A percentile compares a stretch with the other conserved stretches of the same genome.
phyloP scores from a whole-genome alignment of 2,888 invertebrate genomes.

The Phanerotoma sp. region DNA sequence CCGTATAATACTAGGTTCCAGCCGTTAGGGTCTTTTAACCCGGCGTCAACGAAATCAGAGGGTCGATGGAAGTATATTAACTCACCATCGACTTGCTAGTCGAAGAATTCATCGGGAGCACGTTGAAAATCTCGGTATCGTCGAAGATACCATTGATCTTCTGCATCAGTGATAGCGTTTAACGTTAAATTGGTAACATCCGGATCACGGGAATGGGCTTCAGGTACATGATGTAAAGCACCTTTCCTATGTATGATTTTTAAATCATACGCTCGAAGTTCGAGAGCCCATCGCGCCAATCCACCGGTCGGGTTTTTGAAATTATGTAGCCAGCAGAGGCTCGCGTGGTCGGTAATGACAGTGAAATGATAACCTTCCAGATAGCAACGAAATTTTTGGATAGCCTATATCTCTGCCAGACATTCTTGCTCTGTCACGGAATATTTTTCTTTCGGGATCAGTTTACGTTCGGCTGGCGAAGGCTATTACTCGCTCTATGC shows the following conservation, averaged over 20 bases:
- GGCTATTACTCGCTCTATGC: too few species aligned
- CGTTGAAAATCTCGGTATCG: background rate
- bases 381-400: conserved; percentile 33
- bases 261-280: conserved; percentile 23
- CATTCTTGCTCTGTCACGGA: too few species aligned
- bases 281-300: conserved; percentile 31
- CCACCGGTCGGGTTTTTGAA: conserved; percentile 31
- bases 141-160: conserved; percentile 14
- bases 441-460: too few species aligned
- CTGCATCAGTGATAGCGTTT: background rate
- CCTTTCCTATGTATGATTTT: conserved; percentile 1
- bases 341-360: conserved; percentile 36
- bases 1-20: conserved; percentile 31
- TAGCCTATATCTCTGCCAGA: conserved; percentile 32
- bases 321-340: conserved; percentile 33
- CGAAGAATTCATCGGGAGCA: background rate
- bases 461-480: too few species aligned
- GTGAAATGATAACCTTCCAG: conserved; percentile 35
- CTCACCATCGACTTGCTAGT: conserved; percentile 24
- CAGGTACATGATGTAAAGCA: conserved; percentile 11
- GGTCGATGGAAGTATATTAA: conserved; percentile 18
- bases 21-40: conserved; percentile 14
- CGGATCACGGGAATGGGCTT: conserved; percentile 21
- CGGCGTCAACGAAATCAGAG: background rate
- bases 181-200: background rate